phyloP scores from a whole-genome alignment of 2,797 vertebrate species.

The Pseudochaenichthys georgianus region DNA sequence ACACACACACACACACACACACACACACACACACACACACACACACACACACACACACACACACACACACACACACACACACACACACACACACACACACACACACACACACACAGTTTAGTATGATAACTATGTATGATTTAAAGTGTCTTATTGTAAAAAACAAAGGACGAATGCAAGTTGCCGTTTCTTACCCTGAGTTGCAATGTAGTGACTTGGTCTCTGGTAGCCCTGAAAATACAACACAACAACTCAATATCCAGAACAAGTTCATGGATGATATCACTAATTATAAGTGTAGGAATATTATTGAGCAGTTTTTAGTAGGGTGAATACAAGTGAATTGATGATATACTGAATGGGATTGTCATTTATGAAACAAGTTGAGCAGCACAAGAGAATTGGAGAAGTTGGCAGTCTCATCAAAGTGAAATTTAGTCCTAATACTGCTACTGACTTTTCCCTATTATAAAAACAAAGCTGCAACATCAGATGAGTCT shows the following conservation, averaged over 20 bases:
- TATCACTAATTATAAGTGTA: no score
- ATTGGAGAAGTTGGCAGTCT: slow-evolving; percentile 2
- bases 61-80: slow-evolving; percentile 6
- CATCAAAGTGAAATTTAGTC: not conserved
- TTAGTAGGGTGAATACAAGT: not conserved
- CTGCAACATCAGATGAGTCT: not conserved
- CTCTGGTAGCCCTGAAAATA: slow-evolving; percentile 95
- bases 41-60: not conserved
- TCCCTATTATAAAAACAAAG: slow-evolving; percentile 4
- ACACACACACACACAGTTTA: not conserved
- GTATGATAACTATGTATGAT: not conserved
- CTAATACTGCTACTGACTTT: not conserved
- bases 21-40: not conserved
- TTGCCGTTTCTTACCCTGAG: slow-evolving; percentile 90
- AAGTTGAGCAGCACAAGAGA: not conserved
- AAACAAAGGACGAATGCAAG: not conserved
- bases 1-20: slow-evolving; percentile 8
- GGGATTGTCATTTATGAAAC: not conserved
- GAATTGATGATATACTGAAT: not conserved
- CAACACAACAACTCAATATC: slow-evolving; percentile 20
- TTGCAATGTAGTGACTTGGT: slow-evolving; percentile 98
- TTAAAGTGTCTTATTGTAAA: not conserved
- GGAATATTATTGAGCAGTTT: not conserved
- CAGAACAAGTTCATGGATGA: not conserved
- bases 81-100: slow-evolving; percentile 11